Evolutionary conservation across 2,113 vertebrate genomes (phyloP), one percentile per base, ranked within the genome.

Genomic region (Alaudala cheleensis): DNA sequence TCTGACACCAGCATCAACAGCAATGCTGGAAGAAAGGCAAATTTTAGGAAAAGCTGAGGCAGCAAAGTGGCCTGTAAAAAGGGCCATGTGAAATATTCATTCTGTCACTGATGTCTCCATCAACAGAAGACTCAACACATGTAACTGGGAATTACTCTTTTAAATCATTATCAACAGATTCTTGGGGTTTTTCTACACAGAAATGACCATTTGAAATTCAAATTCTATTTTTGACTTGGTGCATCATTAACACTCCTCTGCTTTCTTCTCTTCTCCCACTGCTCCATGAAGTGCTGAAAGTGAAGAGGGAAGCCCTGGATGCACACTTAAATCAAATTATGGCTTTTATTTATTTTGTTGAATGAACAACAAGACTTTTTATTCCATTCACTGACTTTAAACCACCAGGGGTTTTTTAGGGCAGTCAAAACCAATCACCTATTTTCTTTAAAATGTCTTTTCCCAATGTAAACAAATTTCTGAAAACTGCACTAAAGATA

Each of bases 51-150:
- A 79, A 74, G 7, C 0, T 15, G 14, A 67, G 9, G 34, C 13
- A 31, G 12, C 15, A 60, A 29, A 10, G 5, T 64, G 70, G 15
- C 22, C 25, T n/a, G n/a, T n/a, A n/a, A 49, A 61, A 42, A 13
- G 2, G 4, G 4, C 14, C 3, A 0, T 8, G 5, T 34, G 44
- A 53, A 22, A 12, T 42, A 11, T 5, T 33, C 6, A 20, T 60
- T 37, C 4, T 10, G 10, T 33, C 53, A 10, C 6, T 31, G 44
- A 34, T 34, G 18, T 31, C 37, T 37, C 37, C 37, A 37, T 22
- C 5, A 62, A 6, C 9, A 6, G 29, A 54, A 4, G 17, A 10
- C 4, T 81, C 18, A 65, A 18, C 2, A 8, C 0, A 3, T 1
- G 15, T 26, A 37, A 54, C 20, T 50, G 13, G 56, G 85, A 76